Evolutionary conservation across 2,113 vertebrate genomes (phyloP), one percentile per base, ranked within the genome.

Genomic region (Bambusicola thoracicus): DNA sequence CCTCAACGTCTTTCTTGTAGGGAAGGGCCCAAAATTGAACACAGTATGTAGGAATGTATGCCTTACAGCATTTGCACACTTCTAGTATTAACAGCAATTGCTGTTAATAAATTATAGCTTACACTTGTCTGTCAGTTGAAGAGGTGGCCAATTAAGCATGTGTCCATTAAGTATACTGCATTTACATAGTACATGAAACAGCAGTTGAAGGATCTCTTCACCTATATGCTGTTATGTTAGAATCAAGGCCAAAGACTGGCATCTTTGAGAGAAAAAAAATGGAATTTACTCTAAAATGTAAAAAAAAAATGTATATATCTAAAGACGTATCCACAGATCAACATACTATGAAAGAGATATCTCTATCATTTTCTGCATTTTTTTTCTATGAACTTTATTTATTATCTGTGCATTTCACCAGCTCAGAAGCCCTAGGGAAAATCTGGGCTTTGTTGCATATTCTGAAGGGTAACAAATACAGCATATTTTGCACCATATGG

Each of bases 381-480:
- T 81, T 58, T 80, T 90, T 34, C 63, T 44, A 78, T 46, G 8
- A 11, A 43, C 16, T 84, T 90, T 56, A 76, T 86, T 61, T 76
- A 10, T 80, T 17, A 49, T 49, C 14, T 70, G 17, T 13, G 70
- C 90, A 44, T 70, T 29, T 62, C 44, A 51, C 36, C 58, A 73
- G 22, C 3, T 46, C 63, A 67, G 77, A 83, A 86, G 21, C 21
- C 34, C 10, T 25, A 30, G 46, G 49, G 62, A 91, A 89, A 84
- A 91, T 32, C 63, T 19, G 14, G 83, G 14, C 10, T 83, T 83
- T 78, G 27, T 43, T 75, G 34, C 13, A 27, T 46, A 34, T 70
- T 83, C 21, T 78, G 61, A 95, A 92, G 22, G 17, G 48, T 81
- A 90, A 93, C 49, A 92, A 85, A 85, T 78, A 77, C 25, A 61